Conservation (phyloP, 2,113 vertebrate genomes). For the Phaethon lepturus region DNA sequence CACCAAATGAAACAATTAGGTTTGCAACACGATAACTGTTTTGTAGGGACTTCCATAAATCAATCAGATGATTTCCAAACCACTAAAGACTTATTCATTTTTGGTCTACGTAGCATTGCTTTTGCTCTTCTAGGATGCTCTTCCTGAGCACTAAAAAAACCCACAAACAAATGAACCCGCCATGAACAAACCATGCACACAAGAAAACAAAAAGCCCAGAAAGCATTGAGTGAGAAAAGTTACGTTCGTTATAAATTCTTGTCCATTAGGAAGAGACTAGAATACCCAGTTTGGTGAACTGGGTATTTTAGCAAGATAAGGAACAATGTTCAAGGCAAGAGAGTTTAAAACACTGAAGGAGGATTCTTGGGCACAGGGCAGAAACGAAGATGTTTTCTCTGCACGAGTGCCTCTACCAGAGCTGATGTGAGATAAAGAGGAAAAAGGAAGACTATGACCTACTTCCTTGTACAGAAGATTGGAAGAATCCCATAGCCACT, state of each 20-base stretch:
- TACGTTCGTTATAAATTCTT: background rate
- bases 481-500: background rate
- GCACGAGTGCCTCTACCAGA: fast-evolving
- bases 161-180: fast-evolving
- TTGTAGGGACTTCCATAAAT: background rate
- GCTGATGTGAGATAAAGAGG: background rate
- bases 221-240: background rate
- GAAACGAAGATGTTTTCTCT: background rate
- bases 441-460: background rate
- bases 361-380: background rate
- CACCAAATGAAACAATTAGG: background rate
- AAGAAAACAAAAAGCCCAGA: background rate
- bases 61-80: background rate
- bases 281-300: background rate
- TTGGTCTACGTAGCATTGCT: background rate
- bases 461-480: background rate
- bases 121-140: background rate
- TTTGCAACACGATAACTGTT: background rate
- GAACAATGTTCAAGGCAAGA: background rate
- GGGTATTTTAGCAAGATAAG: background rate
- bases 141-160: background rate
- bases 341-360: background rate
- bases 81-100: background rate
- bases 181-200: background rate
- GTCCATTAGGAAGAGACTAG: background rate